These are phyloP conservation scores for Ennomos quercinarius DNA, from an alignment of 2,888 invertebrate genomes.

Conservation along the genomic window DNA sequence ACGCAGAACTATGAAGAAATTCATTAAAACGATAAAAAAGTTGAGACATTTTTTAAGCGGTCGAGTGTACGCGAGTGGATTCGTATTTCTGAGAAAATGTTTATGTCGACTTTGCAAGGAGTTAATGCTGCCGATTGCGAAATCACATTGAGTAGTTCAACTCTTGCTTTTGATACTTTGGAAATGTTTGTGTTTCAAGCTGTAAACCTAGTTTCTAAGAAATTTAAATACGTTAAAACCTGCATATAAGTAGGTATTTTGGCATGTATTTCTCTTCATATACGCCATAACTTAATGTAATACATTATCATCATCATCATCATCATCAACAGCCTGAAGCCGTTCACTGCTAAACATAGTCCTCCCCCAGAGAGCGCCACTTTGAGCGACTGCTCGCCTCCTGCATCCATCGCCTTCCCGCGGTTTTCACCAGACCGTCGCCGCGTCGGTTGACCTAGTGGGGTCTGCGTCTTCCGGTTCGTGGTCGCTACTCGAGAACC, in stretches of 20 bases:
- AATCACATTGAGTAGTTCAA: conserved; percentile 55
- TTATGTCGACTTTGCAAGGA: conserved; percentile 69
- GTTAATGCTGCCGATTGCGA: conserved; percentile 71
- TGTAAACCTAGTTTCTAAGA: conserved; percentile 78
- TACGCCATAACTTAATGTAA: conserved; percentile 15
- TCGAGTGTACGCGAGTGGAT: conserved; percentile 52
- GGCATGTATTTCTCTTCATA: conserved; percentile 5
- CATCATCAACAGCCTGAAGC: no score
- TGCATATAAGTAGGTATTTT: conserved; percentile 16
- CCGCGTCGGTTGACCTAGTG: no score
- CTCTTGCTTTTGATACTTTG: conserved; percentile 72
- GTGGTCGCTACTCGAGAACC: no score
- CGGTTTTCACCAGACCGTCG: no score
- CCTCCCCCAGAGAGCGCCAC: no score
- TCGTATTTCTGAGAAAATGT: conserved; percentile 71
- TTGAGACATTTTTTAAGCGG: conserved; percentile 50
- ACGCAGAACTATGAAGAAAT: conserved; percentile 73
- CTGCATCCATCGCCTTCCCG: no score
- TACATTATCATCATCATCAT: no score
- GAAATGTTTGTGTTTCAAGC: conserved; percentile 76
- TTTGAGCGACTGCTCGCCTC: no score
- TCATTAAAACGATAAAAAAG: conserved; percentile 60
- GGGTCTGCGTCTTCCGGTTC: no score
- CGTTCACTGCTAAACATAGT: no score
- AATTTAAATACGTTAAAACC: conserved; percentile 41